Base-by-base conservation (phyloP, 2,888 invertebrate genomes). In the Agonopterix subpropinquella region DNA sequence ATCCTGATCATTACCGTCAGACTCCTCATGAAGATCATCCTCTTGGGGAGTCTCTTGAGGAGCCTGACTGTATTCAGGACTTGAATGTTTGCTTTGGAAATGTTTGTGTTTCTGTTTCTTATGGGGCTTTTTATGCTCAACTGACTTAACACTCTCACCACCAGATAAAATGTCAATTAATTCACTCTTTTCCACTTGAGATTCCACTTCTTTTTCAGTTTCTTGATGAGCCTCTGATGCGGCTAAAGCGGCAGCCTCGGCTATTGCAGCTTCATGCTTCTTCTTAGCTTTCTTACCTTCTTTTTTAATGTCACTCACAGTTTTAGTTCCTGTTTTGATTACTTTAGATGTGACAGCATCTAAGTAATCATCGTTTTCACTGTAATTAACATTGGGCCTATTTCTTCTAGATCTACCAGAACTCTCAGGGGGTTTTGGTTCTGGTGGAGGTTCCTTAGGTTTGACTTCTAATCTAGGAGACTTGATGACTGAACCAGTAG, bases 291-390 rank as follows among this genome's bases (percentile, higher is more conserved):
- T 88, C 62, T 79, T 82, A 44, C 64, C 65, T 68, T 89, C 86
- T 59, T 80, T 82, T 67, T 84, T 80, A 57, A 83, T 65, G 51
- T 88, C 86, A 75, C 73, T 71, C 15, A 85, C 79, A 51, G 83
- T 80, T 73, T 78, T 86, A 53, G 73, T 80, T 50, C 56, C 65
- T 79, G 83, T 56, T 51, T 61, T 15, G 10, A 66, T 69, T 78
- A 67, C 68, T 28, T 75, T 58, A 71, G 89, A 58, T 72, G 90
- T 75, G 68, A 90, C 51, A 53, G 74, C 73, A 75, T 89, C 75
- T 70, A 90, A 61, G 76, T 88, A 76, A 78, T 90, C 75, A 84
- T 90, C 84, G 81, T 89, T 82, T 86, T 90, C 80, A 87, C 89
- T 79, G 83, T 91, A 89, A 63, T 89, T 89, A 49, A 89, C 77